These are phyloP conservation scores for Steatornis caripensis DNA, from an alignment of 2,113 vertebrate genomes.

Conservation along the genomic window DNA sequence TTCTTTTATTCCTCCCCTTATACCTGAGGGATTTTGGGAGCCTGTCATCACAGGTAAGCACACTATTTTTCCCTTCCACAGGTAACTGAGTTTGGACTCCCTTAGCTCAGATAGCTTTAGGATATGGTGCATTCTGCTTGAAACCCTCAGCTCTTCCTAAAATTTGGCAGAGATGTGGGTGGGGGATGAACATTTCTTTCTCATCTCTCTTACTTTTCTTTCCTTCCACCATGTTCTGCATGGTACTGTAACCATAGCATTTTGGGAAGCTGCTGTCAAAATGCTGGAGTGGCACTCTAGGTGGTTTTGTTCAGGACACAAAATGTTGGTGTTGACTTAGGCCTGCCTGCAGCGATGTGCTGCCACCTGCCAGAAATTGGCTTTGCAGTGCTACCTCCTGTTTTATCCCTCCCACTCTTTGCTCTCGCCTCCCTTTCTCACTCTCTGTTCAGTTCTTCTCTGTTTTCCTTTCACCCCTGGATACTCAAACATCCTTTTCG, in stretches of 20 bases:
- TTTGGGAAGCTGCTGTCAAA: neutral
- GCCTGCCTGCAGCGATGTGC: neutral
- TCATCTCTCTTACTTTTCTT: neutral
- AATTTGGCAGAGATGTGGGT: neutral
- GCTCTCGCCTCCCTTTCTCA: neutral
- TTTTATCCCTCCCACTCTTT: neutral
- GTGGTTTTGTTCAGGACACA: neutral
- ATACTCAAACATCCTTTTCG: neutral
- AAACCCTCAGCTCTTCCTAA: neutral
- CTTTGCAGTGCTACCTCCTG: neutral
- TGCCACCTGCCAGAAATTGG: neutral
- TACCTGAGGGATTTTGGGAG: neutral
- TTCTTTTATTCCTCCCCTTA: neutral
- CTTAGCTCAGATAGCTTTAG: neutral
- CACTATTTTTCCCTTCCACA: rapidly evolving
- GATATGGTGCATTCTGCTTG: neutral
- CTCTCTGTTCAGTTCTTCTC: neutral
- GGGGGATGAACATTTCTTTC: neutral
- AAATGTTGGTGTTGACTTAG: neutral
- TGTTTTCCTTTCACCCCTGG: neutral
- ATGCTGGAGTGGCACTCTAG: neutral
- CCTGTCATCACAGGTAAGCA: neutral
- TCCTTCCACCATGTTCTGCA: neutral
- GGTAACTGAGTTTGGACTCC: neutral
- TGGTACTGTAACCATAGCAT: neutral